Base-by-base conservation (phyloP, 2,888 invertebrate species). In the Drosophila fungiperda region DNA sequence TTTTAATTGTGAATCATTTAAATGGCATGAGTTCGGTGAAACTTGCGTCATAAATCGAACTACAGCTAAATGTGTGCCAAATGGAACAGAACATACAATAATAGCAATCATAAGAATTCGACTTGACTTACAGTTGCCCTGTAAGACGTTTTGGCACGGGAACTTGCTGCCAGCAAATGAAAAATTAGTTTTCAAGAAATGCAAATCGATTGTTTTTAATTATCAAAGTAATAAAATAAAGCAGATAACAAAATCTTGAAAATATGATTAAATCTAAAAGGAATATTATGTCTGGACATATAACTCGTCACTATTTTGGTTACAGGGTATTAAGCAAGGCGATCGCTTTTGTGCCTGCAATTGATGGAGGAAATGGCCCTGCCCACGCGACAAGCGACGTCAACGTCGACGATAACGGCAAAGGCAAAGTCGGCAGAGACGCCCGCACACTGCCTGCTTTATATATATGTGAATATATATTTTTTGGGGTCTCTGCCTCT, bases 11-110 rank as follows among this genome's bases (percentile, higher is more conserved):
- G 83, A 83, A 54, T 83, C 87, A 82, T 68, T 54, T 55, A 32
- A 36, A 58, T 40, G 73, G 73, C 66, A 83, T 67, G 76, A 59
- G 72, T 23, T 63, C 71, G 42, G 61, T 9, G 45, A 66, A 73
- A 69, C 82, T 84, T 85, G 82, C 84, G 84, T 87, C 84, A 85
- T 80, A 75, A 78, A 71, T 80, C 82, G 74, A 80, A 82, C 73
- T 78, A 70, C 57, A 75, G 68, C 69, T 73, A 79, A 85, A 85
- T 87, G 83, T 84, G 85, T 84, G 84, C 84, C 84, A 85, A 87
- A 79, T 78, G 72, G 70, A 74, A 82, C 62, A 82, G 76, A 73
- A 78, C 73, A 68, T 70, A 64, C 50, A 63, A 59, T 35, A 57
- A 66, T 33, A 35, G 35, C 15, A 42, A 5, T 17, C 11, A 65